Conservation (phyloP, 1,140 invertebrate species). For the Thaumetopoea pityocampa region DNA sequence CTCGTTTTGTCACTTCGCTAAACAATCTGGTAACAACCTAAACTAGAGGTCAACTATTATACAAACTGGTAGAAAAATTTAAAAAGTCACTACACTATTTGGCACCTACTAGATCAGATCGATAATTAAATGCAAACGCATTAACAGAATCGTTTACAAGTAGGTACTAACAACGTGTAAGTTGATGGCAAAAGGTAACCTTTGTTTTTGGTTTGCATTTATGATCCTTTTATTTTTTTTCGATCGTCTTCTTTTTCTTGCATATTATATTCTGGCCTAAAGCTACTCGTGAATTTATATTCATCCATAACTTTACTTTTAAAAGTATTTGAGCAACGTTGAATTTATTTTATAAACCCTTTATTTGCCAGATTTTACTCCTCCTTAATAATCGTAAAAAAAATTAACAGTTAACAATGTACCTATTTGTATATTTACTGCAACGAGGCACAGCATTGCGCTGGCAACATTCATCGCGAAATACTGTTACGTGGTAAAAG, state of each 20-base stretch:
- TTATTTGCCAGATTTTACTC: constrained; percentile 60
- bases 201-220: constrained; percentile 70
- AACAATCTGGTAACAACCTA: constrained; percentile 72
- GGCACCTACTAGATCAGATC: constrained; percentile 61
- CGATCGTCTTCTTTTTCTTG: constrained; percentile 11
- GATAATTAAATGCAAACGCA: constrained; percentile 34
- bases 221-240: constrained; percentile 34
- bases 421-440: constrained; percentile 61
- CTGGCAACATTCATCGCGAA: constrained; percentile 72
- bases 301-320: constrained; percentile 45
- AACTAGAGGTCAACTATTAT: constrained; percentile 56
- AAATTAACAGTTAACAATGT: constrained; percentile 70
- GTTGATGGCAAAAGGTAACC: constrained; percentile 72
- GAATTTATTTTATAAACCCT: constrained; percentile 37
- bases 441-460: constrained; percentile 58
- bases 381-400: constrained; percentile 68
- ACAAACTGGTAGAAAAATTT: constrained; percentile 55
- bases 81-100: constrained; percentile 63
- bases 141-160: constrained; percentile 45
- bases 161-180: constrained; percentile 58
- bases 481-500: constrained; percentile 71
- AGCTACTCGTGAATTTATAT: constrained; percentile 41
- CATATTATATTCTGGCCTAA: constrained; percentile 31
- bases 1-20: constrained; percentile 64
- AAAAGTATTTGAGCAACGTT: constrained; percentile 56